Evolutionary conservation across 2,113 vertebrate genomes (phyloP), one percentile per base, ranked within the genome.

Genomic region (Pelecanus crispus): DNA sequence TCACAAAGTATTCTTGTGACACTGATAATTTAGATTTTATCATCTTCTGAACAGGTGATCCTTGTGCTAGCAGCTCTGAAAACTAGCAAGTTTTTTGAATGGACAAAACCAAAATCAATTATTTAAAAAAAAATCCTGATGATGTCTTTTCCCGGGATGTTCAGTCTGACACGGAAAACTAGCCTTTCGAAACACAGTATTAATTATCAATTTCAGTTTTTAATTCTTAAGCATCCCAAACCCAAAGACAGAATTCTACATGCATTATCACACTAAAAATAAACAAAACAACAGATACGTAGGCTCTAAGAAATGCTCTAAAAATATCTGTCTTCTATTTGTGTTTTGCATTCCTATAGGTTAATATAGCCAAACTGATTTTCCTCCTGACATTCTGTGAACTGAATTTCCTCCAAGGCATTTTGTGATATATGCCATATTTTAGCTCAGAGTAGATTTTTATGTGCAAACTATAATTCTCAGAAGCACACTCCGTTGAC

Each of bases 401-500:
- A 95, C 94, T 95, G 95, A 93, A 85, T 93, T 86, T 94, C 73
- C 65, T 97, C 49, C 20, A 56, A 94, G 96, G 63, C 70, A 84
- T 53, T 95, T 88, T 96, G 20, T 95, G 95, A 94, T 95, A 90
- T 53, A 81, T 88, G 92, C 95, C 82, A 20, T 88, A 96, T 96
- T 94, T 96, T 94, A 96, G 73, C 85, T 92, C 78, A 63, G 81
- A 95, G 47, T 59, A 92, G 90, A 82, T 96, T 97, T 97, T 96
- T 96, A 63, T 97, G 91, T 92, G 94, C 95, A 95, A 91, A 72
- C 92, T 94, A 18, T 90, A 93, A 95, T 56, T 94, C 77, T 96
- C 75, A 77, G 88, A 97, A 97, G 95, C 96, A 96, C 80, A 81
- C 91, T 97, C 59, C 9, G 2, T 92, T 97, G 97, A 96, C 95